A percentile compares a stretch with the other conserved stretches of the same genome.
These are phyloP conservation scores for Pomacea canaliculata DNA, from an alignment of 2,888 invertebrate species.

Conservation along the genomic window DNA sequence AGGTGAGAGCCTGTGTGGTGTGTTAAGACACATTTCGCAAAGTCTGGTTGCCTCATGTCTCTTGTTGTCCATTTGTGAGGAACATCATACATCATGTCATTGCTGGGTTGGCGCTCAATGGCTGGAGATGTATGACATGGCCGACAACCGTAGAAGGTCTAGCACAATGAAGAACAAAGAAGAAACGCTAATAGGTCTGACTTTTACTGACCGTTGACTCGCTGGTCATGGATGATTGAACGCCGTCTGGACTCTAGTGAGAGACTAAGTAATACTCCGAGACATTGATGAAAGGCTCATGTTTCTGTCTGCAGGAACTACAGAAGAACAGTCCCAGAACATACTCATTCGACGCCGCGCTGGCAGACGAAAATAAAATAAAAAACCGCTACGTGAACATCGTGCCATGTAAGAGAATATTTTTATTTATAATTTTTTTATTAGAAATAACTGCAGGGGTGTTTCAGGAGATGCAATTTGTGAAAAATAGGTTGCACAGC, in stretches of 20 bases:
- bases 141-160: not conserved
- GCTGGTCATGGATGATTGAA: no score
- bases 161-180: not conserved
- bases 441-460: no score
- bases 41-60: no score
- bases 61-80: no score
- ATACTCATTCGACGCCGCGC: slow-evolving; percentile 69
- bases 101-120: no score
- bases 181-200: not conserved
- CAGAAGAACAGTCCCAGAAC: not conserved
- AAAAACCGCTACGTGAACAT: slow-evolving; percentile 83
- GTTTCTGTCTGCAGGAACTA: not conserved
- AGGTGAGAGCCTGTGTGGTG: not conserved
- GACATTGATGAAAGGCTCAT: no score
- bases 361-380: slow-evolving; percentile 74
- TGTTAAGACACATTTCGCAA: not conserved
- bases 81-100: no score
- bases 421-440: not conserved
- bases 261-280: no score
- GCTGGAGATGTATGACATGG: no score
- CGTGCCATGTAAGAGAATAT: slow-evolving; percentile 75
- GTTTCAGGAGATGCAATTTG: no score
- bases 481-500: no score
- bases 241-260: no score
- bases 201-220: not conserved